phyloP scores from a whole-genome alignment of 2,888 invertebrate genomes.

The Stegana nigrithorax region DNA sequence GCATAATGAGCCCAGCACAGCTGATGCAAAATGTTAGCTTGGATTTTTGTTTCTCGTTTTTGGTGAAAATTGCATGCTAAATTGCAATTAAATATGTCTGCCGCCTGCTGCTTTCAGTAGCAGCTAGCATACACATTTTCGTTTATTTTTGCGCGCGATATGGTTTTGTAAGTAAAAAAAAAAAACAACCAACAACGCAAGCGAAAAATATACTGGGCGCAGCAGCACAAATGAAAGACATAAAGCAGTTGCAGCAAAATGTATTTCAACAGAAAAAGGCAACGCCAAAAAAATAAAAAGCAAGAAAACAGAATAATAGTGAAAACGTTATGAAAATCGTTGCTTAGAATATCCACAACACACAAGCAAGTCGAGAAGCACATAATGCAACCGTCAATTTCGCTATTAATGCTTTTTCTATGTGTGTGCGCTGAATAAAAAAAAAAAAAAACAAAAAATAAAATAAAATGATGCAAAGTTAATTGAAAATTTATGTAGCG shows the following conservation, averaged over 20 bases:
- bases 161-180: too few species aligned
- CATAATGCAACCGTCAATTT: background rate
- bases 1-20: too few species aligned
- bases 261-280: too few species aligned
- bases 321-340: constrained; percentile 35
- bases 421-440: too few species aligned
- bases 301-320: constrained; percentile 24
- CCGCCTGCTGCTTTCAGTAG: constrained; percentile 35
- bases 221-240: constrained; percentile 50
- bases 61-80: constrained; percentile 49
- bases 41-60: background rate
- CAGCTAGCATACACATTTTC: background rate
- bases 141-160: background rate
- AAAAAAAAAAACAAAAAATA: background rate
- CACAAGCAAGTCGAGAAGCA: too few species aligned
- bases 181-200: too few species aligned
- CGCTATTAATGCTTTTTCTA: background rate
- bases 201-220: constrained; percentile 22
- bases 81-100: constrained; percentile 51
- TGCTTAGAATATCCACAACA: too few species aligned
- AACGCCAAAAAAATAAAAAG: constrained; percentile 25
- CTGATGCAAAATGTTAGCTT: too few species aligned
- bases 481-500: background rate
- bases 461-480: too few species aligned
- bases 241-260: constrained; percentile 53